Percentiles rank a stretch among this genome's conserved stretches.
phyloP scores from a whole-genome alignment of 2,797 vertebrate species.

The Karalla daura region DNA sequence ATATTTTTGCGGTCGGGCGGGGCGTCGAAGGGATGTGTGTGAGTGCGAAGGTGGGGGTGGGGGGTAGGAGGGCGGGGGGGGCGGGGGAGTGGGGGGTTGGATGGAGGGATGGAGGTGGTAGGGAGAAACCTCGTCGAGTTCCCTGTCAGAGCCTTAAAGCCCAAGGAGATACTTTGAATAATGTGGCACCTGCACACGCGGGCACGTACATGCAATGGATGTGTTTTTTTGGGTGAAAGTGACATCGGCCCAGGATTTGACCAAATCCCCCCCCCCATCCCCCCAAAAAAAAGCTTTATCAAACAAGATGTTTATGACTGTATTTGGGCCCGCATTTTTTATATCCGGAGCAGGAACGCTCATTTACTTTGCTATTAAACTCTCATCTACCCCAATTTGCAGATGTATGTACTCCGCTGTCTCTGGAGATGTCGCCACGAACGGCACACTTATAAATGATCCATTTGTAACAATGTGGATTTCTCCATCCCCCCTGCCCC shows the following conservation, averaged over 20 bases:
- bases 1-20: slow-evolving; percentile 75
- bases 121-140: slow-evolving; percentile 65
- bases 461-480: slow-evolving; percentile 60
- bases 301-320: slow-evolving; percentile 33
- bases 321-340: slow-evolving; percentile 40
- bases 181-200: slow-evolving; percentile 75
- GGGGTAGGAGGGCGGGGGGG: too few species aligned
- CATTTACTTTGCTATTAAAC: slow-evolving; percentile 73
- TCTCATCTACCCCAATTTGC: slow-evolving; percentile 65
- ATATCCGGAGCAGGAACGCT: slow-evolving; percentile 50
- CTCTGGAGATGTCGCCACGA: slow-evolving; percentile 52
- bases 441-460: slow-evolving; percentile 67
- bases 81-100: slow-evolving; percentile 18
- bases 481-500: slow-evolving; percentile 39
- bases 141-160: slow-evolving; percentile 77
- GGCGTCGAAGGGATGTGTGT: slow-evolving; percentile 44
- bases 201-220: slow-evolving; percentile 25
- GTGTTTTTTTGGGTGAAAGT: slow-evolving; percentile 7
- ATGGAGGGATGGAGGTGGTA: too few species aligned
- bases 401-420: slow-evolving; percentile 51
- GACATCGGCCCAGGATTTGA: slow-evolving; percentile 1
- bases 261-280: too few species aligned
- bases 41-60: slow-evolving; percentile 22
- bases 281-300: slow-evolving; percentile 40
- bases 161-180: slow-evolving; percentile 80